Conservation (phyloP, 1,140 invertebrate species). For the Rhyacophila brunnea region DNA sequence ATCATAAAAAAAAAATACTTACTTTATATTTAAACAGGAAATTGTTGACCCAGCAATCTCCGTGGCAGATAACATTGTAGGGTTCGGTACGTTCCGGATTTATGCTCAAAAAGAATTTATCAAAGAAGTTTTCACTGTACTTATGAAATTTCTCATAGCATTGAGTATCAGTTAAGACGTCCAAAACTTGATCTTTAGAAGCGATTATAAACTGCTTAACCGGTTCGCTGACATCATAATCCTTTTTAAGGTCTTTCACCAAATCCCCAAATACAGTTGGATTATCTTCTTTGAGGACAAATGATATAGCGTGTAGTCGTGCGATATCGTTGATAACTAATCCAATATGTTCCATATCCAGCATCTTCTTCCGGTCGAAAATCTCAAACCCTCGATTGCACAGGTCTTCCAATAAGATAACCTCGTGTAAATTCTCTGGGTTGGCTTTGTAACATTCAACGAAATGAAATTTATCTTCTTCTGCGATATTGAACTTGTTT, state of each 20-base stretch:
- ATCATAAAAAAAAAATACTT: neutral
- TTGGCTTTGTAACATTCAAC: neutral
- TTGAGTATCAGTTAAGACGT: neutral
- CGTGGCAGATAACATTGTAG: slow-evolving; percentile 15
- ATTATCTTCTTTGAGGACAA: slow-evolving; percentile 8
- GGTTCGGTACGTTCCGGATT: slow-evolving; percentile 1
- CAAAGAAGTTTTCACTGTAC: neutral
- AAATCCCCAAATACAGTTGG: slow-evolving; percentile 3
- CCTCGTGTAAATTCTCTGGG: neutral
- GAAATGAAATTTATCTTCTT: slow-evolving; percentile 4
- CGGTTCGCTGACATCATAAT: neutral
- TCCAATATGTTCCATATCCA: slow-evolving; percentile 15
- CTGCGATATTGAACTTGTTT: neutral
- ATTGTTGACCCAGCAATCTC: slow-evolving; percentile 21
- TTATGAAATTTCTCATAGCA: neutral
- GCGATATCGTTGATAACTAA: slow-evolving; percentile 9
- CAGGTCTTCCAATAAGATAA: slow-evolving; percentile 11
- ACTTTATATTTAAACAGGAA: slow-evolving; percentile 22
- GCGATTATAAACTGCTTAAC: neutral
- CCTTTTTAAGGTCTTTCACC: neutral
- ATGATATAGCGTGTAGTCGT: slow-evolving; percentile 11
- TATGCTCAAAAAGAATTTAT: neutral
- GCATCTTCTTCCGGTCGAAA: neutral
- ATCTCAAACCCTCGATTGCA: slow-evolving; percentile 1
- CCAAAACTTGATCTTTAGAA: neutral